Evolutionary conservation across 2,797 vertebrate genomes (phyloP).

Genomic region (Serranus cabrilla): DNA sequence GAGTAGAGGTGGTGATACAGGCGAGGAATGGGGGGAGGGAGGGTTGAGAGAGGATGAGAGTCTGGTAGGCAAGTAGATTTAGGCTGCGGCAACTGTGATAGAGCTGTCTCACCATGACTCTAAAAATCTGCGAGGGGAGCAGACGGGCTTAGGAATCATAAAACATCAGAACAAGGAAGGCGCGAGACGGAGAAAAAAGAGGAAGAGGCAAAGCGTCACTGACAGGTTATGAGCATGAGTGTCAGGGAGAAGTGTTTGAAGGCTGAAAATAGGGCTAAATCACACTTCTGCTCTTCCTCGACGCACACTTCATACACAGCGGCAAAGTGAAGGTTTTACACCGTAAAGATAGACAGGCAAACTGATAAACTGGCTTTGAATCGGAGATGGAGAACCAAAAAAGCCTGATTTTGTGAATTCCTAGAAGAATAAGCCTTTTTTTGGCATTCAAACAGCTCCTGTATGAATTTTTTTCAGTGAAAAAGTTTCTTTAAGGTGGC

Average conservation of each 20-base stretch:
- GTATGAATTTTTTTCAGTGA: not conserved
- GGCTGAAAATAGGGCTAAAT: conserved; percentile 66
- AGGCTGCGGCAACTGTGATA: conserved; percentile 49
- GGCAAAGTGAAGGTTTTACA: conserved; percentile 38
- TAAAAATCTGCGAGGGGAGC: conserved; percentile 52
- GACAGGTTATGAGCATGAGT: conserved; percentile 66
- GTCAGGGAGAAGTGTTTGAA: conserved; percentile 69
- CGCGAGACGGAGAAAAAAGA: conserved; percentile 48
- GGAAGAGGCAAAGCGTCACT: conserved; percentile 61
- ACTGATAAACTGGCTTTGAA: conserved; percentile 39
- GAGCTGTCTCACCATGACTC: conserved; percentile 65
- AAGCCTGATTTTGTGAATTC: not conserved
- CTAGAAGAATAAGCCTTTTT: conserved; percentile 2
- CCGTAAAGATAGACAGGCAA: conserved; percentile 14
- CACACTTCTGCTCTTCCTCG: conserved; percentile 33
- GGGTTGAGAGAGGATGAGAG: conserved; percentile 29
- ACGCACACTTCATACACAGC: conserved; percentile 23
- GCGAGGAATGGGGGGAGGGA: conserved; percentile 20
- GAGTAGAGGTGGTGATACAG: conserved; percentile 53
- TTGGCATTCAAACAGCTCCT: not conserved
- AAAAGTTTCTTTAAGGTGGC: not conserved
- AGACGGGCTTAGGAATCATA: conserved; percentile 55
- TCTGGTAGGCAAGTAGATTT: conserved; percentile 57
- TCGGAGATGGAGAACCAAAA: conserved; percentile 3
- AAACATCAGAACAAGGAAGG: conserved; percentile 59